Conservation (phyloP, 2,113 vertebrate genomes). For the Melozone crissalis region DNA sequence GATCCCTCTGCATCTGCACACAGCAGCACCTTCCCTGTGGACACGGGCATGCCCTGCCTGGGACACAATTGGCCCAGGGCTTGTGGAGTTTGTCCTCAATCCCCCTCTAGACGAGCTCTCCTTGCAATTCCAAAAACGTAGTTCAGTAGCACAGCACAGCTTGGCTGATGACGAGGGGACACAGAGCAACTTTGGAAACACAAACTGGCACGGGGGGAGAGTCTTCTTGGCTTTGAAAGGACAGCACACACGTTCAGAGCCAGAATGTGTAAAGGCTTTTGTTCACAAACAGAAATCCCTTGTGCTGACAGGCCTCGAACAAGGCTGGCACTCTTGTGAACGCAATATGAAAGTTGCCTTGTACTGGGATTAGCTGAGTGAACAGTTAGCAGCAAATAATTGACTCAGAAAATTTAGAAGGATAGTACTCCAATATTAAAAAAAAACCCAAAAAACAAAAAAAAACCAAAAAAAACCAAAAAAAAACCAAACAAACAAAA, state of each 20-base stretch:
- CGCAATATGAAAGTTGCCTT: conserved; percentile 54
- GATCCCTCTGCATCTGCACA: neutral
- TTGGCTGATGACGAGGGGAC: conserved; percentile 54
- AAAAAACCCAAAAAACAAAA: neutral
- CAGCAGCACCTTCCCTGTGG: neutral
- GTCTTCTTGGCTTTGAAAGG: conserved; percentile 48
- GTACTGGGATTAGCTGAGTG: neutral
- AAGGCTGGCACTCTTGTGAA: conserved; percentile 40
- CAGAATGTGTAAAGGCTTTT: conserved; percentile 69
- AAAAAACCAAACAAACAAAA: neutral
- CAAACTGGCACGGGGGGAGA: conserved; percentile 43
- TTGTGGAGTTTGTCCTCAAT: conserved; percentile 47
- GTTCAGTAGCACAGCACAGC: conserved; percentile 35
- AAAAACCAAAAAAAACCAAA: neutral
- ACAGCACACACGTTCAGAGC: conserved; percentile 38
- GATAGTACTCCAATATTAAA: neutral
- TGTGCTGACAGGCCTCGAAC: conserved; percentile 57
- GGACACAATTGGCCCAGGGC: neutral
- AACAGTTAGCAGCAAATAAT: neutral
- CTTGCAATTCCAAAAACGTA: conserved; percentile 48
- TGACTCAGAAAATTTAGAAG: neutral
- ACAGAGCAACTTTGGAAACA: conserved; percentile 62
- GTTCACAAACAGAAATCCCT: conserved; percentile 68
- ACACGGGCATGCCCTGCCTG: rapidly evolving
- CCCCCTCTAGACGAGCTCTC: neutral